Percentiles rank a stretch among this genome's conserved stretches.
Conservation (phyloP, 2,797 vertebrate genomes). For the Sebastes jordani region DNA sequence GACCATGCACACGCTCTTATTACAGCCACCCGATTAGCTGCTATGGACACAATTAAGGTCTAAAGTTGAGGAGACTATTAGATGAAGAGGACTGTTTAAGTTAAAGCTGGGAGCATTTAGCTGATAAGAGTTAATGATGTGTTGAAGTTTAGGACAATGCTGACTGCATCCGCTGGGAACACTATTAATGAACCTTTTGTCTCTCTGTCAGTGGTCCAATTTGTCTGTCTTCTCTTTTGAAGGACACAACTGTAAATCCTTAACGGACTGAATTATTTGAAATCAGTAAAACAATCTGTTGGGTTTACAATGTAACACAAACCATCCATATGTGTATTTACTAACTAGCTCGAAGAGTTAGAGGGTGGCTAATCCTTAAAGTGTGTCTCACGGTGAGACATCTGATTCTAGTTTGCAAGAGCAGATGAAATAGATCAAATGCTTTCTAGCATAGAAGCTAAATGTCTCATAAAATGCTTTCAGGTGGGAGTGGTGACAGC, state of each 20-base stretch:
- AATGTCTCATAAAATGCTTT: conserved; percentile 17
- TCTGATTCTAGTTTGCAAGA: not conserved
- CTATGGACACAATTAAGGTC: conserved; percentile 81
- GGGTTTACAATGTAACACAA: not conserved
- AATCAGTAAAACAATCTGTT: not conserved
- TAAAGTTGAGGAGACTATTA: conserved; percentile 82
- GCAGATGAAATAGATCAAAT: not conserved
- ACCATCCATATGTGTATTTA: not conserved
- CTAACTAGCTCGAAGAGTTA: not conserved
- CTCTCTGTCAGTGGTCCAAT: not conserved
- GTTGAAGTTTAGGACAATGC: conserved; percentile 51
- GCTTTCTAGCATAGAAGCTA: conserved; percentile 7
- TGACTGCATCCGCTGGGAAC: conserved; percentile 27
- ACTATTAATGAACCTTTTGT: conserved; percentile 4
- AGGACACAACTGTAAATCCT: not conserved
- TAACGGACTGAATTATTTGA: not conserved
- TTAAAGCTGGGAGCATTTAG: conserved; percentile 65
- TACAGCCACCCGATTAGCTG: conserved; percentile 75
- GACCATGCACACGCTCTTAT: conserved; percentile 63
- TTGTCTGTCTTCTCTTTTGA: not conserved
- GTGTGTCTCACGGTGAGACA: not conserved
- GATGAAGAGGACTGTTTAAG: conserved; percentile 68
- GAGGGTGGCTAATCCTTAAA: not conserved
- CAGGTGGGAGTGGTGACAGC: conserved; percentile 14
- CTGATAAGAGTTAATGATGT: conserved; percentile 69